A percentile compares a stretch with the other conserved stretches of the same genome.
These are phyloP conservation scores for Chelon labrosus DNA, from an alignment of 2,797 vertebrate species.

Conservation along the genomic window DNA sequence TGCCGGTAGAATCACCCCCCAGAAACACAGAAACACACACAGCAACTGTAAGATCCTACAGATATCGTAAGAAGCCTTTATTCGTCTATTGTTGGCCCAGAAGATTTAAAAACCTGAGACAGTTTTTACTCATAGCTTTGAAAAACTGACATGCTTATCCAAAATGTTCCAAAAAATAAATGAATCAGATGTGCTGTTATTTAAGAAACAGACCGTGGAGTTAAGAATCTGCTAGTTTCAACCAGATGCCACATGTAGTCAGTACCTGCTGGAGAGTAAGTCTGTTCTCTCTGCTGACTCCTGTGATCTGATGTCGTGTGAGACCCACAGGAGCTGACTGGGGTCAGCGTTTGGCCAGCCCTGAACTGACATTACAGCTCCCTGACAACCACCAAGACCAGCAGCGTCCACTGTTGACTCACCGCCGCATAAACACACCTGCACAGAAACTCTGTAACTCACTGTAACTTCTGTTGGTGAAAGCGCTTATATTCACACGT, in stretches of 20 bases:
- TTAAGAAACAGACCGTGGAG: neutral
- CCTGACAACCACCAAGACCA: constrained; percentile 24
- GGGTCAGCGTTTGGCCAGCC: constrained; percentile 41
- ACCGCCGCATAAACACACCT: constrained; percentile 13
- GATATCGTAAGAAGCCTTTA: neutral
- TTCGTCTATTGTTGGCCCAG: neutral
- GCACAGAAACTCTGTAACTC: neutral
- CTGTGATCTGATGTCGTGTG: constrained; percentile 23
- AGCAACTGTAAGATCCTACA: neutral
- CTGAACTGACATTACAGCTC: constrained; percentile 27
- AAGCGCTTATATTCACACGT: constrained; percentile 14
- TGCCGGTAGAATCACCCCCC: neutral
- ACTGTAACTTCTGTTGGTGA: neutral
- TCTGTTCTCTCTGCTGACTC: constrained; percentile 38
- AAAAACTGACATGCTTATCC: neutral
- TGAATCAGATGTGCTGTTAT: neutral
- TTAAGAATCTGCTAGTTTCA: constrained; percentile 12
- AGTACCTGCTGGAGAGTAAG: constrained; percentile 3
- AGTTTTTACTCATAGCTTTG: neutral
- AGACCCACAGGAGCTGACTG: constrained; percentile 29
- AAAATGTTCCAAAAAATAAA: neutral
- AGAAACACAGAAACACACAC: neutral
- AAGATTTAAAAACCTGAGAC: neutral
- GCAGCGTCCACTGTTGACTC: constrained; percentile 5
- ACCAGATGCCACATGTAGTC: neutral